phyloP scores from a whole-genome alignment of 2,888 invertebrate species.

The Agrotis clavis region DNA sequence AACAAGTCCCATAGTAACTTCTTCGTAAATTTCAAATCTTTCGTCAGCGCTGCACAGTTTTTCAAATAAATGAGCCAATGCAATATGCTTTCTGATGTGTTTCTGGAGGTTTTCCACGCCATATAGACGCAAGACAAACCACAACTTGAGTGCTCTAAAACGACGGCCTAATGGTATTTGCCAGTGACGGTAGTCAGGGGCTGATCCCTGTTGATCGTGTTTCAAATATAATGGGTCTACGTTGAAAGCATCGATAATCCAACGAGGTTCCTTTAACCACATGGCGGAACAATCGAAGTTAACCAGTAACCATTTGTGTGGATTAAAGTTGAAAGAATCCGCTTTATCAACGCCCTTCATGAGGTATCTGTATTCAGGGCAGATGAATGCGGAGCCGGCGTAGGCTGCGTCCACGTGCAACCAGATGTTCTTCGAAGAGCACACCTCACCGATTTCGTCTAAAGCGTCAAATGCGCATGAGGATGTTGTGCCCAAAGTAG shows the following conservation, averaged over 20 bases:
- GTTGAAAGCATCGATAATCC: conserved; percentile 98
- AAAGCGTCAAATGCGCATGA: conserved; percentile 98
- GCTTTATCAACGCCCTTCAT: conserved; percentile 97
- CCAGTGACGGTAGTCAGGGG: conserved; percentile 99
- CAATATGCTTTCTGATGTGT: conserved; percentile 96
- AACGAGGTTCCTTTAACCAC: conserved; percentile 98
- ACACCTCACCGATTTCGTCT: conserved; percentile 97
- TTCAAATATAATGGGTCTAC: conserved; percentile 99
- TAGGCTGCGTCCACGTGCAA: conserved; percentile 99
- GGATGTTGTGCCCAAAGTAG: conserved; percentile 98
- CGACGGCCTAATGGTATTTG: conserved; percentile 98
- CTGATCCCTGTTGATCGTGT: conserved; percentile 97
- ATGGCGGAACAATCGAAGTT: conserved; percentile 99
- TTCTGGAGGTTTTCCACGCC: conserved; percentile 97
- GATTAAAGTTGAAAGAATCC: conserved; percentile 99
- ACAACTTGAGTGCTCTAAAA: conserved; percentile 97
- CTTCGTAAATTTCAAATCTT: conserved; percentile 97
- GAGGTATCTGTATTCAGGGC: conserved; percentile 98
- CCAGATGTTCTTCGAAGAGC: conserved; percentile 95
- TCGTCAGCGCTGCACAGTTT: conserved; percentile 94
- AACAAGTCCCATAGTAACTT: conserved; percentile 98
- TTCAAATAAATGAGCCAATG: conserved; percentile 97
- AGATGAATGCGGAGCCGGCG: conserved; percentile 98
- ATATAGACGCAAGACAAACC: conserved; percentile 98
- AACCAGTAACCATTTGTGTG: conserved; percentile 99